Evolutionary conservation across 2,113 vertebrate species (phyloP).

Genomic region (Candoia aspera): DNA sequence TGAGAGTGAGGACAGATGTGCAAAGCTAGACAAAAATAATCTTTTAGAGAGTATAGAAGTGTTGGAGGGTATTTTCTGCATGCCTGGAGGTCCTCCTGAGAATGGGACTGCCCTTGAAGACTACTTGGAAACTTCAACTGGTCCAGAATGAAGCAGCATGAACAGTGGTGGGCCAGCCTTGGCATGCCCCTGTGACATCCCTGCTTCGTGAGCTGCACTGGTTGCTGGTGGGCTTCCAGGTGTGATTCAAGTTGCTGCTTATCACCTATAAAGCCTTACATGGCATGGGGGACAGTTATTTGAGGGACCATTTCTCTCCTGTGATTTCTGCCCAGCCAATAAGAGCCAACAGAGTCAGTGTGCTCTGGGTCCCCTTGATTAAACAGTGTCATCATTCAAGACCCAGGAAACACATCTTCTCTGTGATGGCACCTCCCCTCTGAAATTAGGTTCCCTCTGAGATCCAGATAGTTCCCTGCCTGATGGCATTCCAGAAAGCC

Average conservation of each 20-base stretch:
- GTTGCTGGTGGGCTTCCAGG: background rate
- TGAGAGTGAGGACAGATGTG: background rate
- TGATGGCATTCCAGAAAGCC: too few species aligned
- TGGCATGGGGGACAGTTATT: background rate
- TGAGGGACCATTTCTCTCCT: background rate
- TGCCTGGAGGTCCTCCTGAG: background rate
- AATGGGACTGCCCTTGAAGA: background rate
- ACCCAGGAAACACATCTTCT: background rate
- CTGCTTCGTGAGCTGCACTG: background rate
- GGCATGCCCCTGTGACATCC: background rate
- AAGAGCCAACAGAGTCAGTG: background rate
- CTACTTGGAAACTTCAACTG: background rate
- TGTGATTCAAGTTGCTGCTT: background rate
- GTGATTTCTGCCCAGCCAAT: background rate
- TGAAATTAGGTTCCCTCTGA: background rate
- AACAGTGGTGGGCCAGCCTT: background rate
- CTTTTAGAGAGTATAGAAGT: background rate
- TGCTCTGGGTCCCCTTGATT: background rate
- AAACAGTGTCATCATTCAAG: background rate
- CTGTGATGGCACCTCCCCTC: background rate
- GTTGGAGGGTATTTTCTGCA: background rate
- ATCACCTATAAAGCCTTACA: background rate
- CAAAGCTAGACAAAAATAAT: background rate
- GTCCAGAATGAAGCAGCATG: background rate
- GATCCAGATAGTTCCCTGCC: too few species aligned